phyloP scores from a whole-genome alignment of 2,797 vertebrate species.

The Podargus strigoides region DNA sequence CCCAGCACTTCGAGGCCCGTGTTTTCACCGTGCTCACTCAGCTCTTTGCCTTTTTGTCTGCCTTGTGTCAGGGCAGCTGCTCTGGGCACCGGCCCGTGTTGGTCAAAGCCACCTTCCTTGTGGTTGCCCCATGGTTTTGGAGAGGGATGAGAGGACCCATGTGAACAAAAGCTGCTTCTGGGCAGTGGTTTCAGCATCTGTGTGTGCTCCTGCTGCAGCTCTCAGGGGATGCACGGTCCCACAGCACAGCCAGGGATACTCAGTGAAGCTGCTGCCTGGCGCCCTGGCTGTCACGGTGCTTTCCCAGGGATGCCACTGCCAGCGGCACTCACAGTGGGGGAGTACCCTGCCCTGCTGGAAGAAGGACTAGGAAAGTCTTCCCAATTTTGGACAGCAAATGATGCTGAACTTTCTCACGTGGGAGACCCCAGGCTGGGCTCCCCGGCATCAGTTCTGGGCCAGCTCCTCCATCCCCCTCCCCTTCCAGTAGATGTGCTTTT shows the following conservation, averaged over 20 bases:
- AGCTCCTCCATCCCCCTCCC: not conserved
- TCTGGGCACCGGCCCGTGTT: fast-evolving
- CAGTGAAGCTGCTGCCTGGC: fast-evolving
- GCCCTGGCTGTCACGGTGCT: fast-evolving
- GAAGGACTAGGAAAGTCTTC: not conserved
- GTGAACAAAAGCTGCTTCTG: not conserved
- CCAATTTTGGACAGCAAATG: not conserved
- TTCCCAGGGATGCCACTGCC: not conserved
- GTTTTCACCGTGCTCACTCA: fast-evolving
- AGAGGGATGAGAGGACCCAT: not conserved
- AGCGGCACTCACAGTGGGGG: fast-evolving
- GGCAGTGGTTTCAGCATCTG: not conserved
- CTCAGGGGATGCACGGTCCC: fast-evolving
- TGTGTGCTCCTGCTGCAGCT: fast-evolving
- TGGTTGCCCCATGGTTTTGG: not conserved
- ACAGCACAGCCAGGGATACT: not conserved
- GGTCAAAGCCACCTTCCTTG: not conserved
- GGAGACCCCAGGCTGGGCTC: fast-evolving
- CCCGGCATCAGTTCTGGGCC: not conserved
- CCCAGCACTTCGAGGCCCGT: fast-evolving
- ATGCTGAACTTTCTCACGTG: not conserved
- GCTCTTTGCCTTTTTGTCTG: not conserved
- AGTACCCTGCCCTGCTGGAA: not conserved
- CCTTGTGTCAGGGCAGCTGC: fast-evolving
- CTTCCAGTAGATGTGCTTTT: not conserved